Base-by-base conservation (phyloP, 2,888 invertebrate genomes). In the Pseudococcus viburni region DNA sequence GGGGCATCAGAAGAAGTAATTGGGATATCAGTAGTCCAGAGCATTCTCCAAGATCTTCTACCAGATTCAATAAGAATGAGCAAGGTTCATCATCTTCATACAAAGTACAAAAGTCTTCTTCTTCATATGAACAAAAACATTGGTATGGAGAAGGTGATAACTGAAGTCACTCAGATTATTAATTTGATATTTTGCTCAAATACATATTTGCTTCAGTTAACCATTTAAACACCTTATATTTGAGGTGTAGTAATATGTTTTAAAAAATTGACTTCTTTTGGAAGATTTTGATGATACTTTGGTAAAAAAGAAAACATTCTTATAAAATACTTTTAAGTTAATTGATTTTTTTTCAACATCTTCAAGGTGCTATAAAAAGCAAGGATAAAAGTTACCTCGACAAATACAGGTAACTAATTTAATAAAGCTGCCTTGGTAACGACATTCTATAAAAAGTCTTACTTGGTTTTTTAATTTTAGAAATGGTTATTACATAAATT, bases 1-100 rank as follows among this genome's bases (percentile, higher is more conserved):
- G 97, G 97, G 94, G 95, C 0, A 95, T 94, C 5, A 95, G 91
- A 11, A 89, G 91, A n/a, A 90, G 90, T 15, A 90, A 90, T 33
- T 90, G 90, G 90, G 91, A 91, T 80, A 85, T 90, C 19, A 90
- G 90, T 89, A 91, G 91, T 84, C 91, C 91, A 0, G 91, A 91
- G 51, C 91, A 90, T 87, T 91, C 91, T 1, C 91, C 91, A 17
- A 89, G 91, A 12, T 91, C 91, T 3, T 90, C 90, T 48, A 89
- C 90, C 80, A 89, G 90, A 22, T 83, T 88, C n/a, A 12, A 22
- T 17, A 85, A 55, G 7, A 22, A 48, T 5, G 51, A 85, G 17
- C 26, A 33, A 33, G 55, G 55, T 7, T 15, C 15, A 39, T 59
- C 86, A 15, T 6, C 80, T 0, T 73, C 64, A 7, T 64, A 33